A percentile compares a stretch with the other conserved stretches of the same genome.
These are phyloP conservation scores for Drosophila rellima DNA, from an alignment of 2,888 invertebrate genomes.

Conservation along the genomic window DNA sequence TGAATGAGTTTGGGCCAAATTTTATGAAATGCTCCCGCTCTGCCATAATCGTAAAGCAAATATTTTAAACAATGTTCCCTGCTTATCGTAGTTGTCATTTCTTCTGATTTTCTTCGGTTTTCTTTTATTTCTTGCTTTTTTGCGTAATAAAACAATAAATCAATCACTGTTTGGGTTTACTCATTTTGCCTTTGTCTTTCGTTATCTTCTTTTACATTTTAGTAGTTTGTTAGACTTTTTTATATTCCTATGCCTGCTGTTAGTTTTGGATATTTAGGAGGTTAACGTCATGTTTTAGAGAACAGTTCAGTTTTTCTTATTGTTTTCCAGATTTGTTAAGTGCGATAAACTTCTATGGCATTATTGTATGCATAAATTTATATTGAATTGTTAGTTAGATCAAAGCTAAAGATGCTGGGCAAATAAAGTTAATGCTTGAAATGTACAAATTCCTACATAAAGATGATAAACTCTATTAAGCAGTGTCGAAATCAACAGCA, in stretches of 20 bases:
- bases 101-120: slow-evolving; percentile 32
- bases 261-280: slow-evolving; percentile 49
- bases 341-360: slow-evolving; percentile 55
- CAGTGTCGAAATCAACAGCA: slow-evolving; percentile 51
- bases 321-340: slow-evolving; percentile 63
- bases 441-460: slow-evolving; percentile 1
- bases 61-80: slow-evolving; percentile 43
- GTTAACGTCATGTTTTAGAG: slow-evolving; percentile 29
- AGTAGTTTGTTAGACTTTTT: slow-evolving; percentile 58
- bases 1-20: slow-evolving; percentile 30
- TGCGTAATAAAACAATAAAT: slow-evolving; percentile 77
- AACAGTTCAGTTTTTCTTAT: slow-evolving; percentile 23
- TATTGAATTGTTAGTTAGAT: slow-evolving; percentile 53
- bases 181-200: slow-evolving; percentile 37
- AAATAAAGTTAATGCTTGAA: slow-evolving; percentile 28
- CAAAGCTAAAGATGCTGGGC: slow-evolving; percentile 57
- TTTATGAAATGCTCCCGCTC: slow-evolving; percentile 41
- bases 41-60: slow-evolving; percentile 13
- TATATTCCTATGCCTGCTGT: slow-evolving; percentile 37
- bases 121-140: slow-evolving; percentile 48
- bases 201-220: slow-evolving; percentile 70
- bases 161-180: slow-evolving; percentile 65
- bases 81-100: slow-evolving; percentile 66
- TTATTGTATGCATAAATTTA: slow-evolving; percentile 58
- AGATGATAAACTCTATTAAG: slow-evolving; percentile 64